phyloP scores from a whole-genome alignment of 23 tunicate genomes.

The Corella eumyota region DNA sequence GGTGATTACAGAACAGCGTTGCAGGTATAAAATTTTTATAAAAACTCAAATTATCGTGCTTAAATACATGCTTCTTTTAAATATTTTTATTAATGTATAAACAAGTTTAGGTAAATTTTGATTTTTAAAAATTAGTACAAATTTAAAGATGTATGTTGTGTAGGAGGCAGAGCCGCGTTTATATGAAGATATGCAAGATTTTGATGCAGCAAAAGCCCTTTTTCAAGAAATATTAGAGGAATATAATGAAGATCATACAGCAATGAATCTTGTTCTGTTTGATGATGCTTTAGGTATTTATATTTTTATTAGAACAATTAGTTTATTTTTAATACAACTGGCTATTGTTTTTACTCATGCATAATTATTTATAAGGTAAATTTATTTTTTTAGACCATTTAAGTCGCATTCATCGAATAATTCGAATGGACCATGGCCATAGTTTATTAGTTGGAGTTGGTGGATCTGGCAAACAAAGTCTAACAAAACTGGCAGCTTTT shows the following conservation, averaged over 20 bases:
- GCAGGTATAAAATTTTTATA: constrained; percentile 29
- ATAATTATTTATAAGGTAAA: not conserved
- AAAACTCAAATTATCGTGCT: not conserved
- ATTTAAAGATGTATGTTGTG: too few relatives aligned
- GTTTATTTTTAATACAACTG: not conserved
- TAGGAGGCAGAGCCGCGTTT: constrained; percentile 90
- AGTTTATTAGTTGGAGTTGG: constrained; percentile 96
- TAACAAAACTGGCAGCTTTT: constrained; percentile 88
- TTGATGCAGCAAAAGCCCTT: constrained; percentile 91
- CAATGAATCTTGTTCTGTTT: constrained; percentile 97
- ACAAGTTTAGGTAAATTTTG: not conserved
- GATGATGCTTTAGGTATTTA: constrained; percentile 92
- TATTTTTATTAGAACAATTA: not conserved
- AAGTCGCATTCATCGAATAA: constrained; percentile 92
- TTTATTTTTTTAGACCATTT: constrained; percentile 51
- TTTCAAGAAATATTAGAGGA: constrained; percentile 93
- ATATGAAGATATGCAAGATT: constrained; percentile 98
- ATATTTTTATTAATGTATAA: not conserved
- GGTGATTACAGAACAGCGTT: constrained; percentile 88
- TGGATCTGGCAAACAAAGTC: constrained; percentile 94
- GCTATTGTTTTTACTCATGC: not conserved
- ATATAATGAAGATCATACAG: constrained; percentile 92
- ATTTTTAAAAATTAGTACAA: not conserved
- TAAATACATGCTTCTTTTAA: not conserved
- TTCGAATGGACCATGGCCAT: constrained; percentile 92